These are phyloP conservation scores for Notiomystis cincta DNA, from an alignment of 2,113 vertebrate species.

Conservation along the genomic window DNA sequence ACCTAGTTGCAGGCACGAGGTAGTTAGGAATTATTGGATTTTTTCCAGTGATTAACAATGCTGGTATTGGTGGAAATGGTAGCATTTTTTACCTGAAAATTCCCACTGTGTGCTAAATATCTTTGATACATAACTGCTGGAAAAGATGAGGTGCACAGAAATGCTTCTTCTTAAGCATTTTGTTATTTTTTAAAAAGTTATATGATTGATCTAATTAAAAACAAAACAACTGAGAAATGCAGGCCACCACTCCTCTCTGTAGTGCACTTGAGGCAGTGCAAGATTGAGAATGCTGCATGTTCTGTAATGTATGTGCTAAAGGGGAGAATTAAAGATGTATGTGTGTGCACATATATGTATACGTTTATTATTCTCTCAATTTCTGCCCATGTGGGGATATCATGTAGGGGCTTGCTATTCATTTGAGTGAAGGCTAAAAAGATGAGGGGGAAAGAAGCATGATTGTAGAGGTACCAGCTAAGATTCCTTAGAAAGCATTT, in stretches of 20 bases:
- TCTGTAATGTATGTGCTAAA: neutral
- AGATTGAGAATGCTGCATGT: neutral
- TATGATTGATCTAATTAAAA: neutral
- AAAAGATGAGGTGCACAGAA: neutral
- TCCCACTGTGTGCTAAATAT: neutral
- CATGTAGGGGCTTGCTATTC: neutral
- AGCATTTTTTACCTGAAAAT: slow-evolving; percentile 5
- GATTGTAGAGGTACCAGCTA: neutral
- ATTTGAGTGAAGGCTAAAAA: neutral
- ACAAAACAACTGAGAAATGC: neutral
- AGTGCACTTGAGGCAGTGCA: neutral
- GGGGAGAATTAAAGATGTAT: neutral
- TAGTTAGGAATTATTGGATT: neutral
- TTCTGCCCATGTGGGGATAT: neutral
- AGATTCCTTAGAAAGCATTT: neutral
- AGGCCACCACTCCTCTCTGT: neutral
- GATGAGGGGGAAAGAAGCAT: neutral
- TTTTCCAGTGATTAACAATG: neutral
- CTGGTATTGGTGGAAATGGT: neutral
- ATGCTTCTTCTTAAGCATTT: neutral
- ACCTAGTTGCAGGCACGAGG: slow-evolving; percentile 59
- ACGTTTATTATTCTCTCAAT: neutral
- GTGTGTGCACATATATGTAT: neutral
- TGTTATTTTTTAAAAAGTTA: neutral
- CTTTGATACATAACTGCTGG: neutral